phyloP scores from a whole-genome alignment of 2,888 invertebrate genomes.

The Heteropelma amictum region DNA sequence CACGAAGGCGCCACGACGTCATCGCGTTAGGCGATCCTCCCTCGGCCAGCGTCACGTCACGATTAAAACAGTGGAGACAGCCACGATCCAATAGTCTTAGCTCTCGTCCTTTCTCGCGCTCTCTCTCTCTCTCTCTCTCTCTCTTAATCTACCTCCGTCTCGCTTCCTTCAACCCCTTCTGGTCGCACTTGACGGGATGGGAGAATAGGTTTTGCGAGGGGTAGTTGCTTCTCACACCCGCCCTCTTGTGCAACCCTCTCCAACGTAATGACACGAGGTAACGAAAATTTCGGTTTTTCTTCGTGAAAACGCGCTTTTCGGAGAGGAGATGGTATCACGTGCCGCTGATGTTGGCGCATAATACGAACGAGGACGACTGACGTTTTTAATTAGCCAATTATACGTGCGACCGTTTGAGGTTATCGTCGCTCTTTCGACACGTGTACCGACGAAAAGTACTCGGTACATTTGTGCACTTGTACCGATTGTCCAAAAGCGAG shows the following conservation, averaged over 20 bases:
- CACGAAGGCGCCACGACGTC: slow-evolving; percentile 49
- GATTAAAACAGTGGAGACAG: slow-evolving; percentile 56
- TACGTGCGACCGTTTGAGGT: slow-evolving; percentile 37
- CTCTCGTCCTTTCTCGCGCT: slow-evolving; percentile 42
- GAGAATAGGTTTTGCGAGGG: background rate
- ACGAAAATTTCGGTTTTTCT: slow-evolving; percentile 13
- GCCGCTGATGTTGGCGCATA: background rate
- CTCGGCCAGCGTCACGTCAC: slow-evolving; percentile 57
- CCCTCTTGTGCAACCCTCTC: slow-evolving; percentile 14
- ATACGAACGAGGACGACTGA: background rate
- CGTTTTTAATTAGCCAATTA: slow-evolving; percentile 8
- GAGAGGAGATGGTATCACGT: slow-evolving; percentile 28
- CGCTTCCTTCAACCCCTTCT: slow-evolving; percentile 51
- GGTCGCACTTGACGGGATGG: slow-evolving; percentile 23
- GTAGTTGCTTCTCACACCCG: slow-evolving; percentile 20
- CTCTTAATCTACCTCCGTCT: slow-evolving; percentile 31
- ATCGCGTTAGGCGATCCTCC: slow-evolving; percentile 52
- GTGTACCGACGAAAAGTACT: slow-evolving; percentile 22
- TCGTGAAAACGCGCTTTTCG: background rate
- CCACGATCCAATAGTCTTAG: slow-evolving; percentile 52
- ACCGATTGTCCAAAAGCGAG: slow-evolving; percentile 26
- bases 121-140: slow-evolving; percentile 36
- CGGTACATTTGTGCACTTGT: slow-evolving; percentile 49
- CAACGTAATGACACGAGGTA: slow-evolving; percentile 20
- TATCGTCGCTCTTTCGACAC: slow-evolving; percentile 32